A percentile compares a stretch with the other conserved stretches of the same genome.
Conservation (phyloP, 2,113 vertebrate species). For the Amphiprion ocellaris region DNA sequence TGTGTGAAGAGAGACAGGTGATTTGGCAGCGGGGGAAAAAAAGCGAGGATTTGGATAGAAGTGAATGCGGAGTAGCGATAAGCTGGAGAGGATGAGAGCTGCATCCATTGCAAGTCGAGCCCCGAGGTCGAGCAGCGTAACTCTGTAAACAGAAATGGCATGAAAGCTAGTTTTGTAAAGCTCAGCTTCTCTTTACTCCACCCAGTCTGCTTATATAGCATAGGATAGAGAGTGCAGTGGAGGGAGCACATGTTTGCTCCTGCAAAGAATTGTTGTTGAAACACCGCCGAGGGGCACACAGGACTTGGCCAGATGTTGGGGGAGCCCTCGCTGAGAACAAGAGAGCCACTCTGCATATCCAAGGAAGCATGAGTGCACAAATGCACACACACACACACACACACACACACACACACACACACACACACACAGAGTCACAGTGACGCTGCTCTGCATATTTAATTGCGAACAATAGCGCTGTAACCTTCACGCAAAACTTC, state of each 20-base stretch:
- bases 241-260: slow-evolving; percentile 38
- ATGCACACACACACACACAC: neutral
- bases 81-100: slow-evolving; percentile 55
- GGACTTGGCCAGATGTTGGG: slow-evolving; percentile 32
- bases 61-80: slow-evolving; percentile 57
- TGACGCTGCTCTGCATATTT: slow-evolving; percentile 28
- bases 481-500: slow-evolving; percentile 14
- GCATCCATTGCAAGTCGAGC: slow-evolving; percentile 55
- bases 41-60: slow-evolving; percentile 57
- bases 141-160: slow-evolving; percentile 58
- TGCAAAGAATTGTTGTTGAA: slow-evolving; percentile 39
- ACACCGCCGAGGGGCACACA: slow-evolving; percentile 16
- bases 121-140: slow-evolving; percentile 43
- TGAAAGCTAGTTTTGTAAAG: slow-evolving; percentile 59
- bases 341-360: slow-evolving; percentile 35
- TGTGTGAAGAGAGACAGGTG: slow-evolving; percentile 52
- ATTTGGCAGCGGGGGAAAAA: slow-evolving; percentile 53
- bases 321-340: slow-evolving; percentile 42
- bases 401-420: no score
- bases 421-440: neutral
- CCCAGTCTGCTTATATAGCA: slow-evolving; percentile 10
- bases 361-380: slow-evolving; percentile 23
- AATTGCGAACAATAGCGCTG: slow-evolving; percentile 15
- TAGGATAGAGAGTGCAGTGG: slow-evolving; percentile 5
- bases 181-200: slow-evolving; percentile 42